A percentile compares a stretch with the other conserved stretches of the same genome.
Evolutionary conservation across 1,140 invertebrate species (phyloP).

Genomic region (Harpegnathos saltator): DNA sequence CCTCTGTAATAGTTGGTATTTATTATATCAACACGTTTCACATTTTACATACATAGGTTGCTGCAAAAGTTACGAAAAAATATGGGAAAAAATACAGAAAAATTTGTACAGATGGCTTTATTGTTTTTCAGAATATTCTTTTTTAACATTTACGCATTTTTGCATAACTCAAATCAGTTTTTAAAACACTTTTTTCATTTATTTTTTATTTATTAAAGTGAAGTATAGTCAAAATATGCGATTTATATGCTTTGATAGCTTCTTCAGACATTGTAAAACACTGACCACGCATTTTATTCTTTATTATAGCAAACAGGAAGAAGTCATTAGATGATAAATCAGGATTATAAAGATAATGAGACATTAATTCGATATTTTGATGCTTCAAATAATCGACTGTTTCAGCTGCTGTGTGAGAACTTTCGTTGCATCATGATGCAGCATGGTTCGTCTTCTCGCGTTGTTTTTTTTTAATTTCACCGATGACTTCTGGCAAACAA

Average conservation of each 20-base stretch:
- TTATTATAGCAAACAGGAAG: not conserved
- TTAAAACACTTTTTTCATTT: conserved; percentile 76
- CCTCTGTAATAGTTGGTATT: too few relatives aligned
- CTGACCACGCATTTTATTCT: not conserved
- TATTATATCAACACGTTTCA: too few relatives aligned
- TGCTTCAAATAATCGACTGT: not conserved
- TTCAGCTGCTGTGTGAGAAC: too few relatives aligned
- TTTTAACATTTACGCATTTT: not conserved
- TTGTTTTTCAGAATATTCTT: too few relatives aligned
- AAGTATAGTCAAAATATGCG: conserved; percentile 76
- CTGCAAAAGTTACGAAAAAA: too few relatives aligned
- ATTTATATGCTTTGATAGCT: conserved; percentile 76
- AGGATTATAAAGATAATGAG: not conserved
- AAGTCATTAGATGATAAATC: conserved; percentile 10
- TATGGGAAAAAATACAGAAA: too few relatives aligned
- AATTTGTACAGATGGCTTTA: too few relatives aligned
- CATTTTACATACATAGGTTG: too few relatives aligned
- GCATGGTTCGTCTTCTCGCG: not conserved
- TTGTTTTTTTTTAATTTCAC: not conserved
- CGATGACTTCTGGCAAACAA: conserved; percentile 2
- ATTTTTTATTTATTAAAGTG: too few relatives aligned
- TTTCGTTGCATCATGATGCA: too few relatives aligned
- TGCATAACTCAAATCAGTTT: conserved; percentile 7
- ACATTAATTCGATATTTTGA: too few relatives aligned
- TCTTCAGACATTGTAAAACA: conserved; percentile 72